These are phyloP conservation scores for Aulostomus chinensis DNA, from an alignment of 2,797 vertebrate genomes.

Conservation along the genomic window DNA sequence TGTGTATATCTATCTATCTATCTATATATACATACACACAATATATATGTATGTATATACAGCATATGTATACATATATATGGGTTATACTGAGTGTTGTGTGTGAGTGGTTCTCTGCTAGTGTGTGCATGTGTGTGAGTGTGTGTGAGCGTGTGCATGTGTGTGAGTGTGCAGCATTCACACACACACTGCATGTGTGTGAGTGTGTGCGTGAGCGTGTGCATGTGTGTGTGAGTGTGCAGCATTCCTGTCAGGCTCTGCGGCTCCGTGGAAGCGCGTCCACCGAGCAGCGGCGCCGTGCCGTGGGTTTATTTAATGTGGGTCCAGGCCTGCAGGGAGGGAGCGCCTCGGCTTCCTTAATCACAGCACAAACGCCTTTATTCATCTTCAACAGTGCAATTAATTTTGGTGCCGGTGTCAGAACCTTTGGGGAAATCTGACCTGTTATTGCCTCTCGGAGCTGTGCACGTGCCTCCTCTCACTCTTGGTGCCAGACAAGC, in stretches of 20 bases:
- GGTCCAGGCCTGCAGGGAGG: slow-evolving; percentile 69
- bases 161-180: slow-evolving; percentile 16
- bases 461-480: slow-evolving; percentile 57
- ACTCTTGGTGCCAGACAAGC: slow-evolving; percentile 41
- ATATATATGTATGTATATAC: neutral
- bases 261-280: slow-evolving; percentile 48
- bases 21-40: too few species aligned
- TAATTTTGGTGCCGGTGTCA: slow-evolving; percentile 68
- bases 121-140: slow-evolving; percentile 5
- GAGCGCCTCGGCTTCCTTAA: slow-evolving; percentile 59
- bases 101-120: neutral
- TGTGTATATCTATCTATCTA: too few species aligned
- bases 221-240: slow-evolving; percentile 17
- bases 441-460: slow-evolving; percentile 67
- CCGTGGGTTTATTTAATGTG: slow-evolving; percentile 63
- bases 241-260: slow-evolving; percentile 63
- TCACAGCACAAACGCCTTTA: slow-evolving; percentile 73
- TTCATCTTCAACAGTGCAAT: slow-evolving; percentile 75
- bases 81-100: neutral
- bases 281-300: slow-evolving; percentile 49
- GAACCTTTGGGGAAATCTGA: slow-evolving; percentile 77
- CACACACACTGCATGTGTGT: neutral
- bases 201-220: neutral
- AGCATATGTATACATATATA: slow-evolving; percentile 10
- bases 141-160: slow-evolving; percentile 7